These are phyloP conservation scores for Sylvicola cinctus DNA, from an alignment of 2,888 invertebrate species.

Conservation along the genomic window DNA sequence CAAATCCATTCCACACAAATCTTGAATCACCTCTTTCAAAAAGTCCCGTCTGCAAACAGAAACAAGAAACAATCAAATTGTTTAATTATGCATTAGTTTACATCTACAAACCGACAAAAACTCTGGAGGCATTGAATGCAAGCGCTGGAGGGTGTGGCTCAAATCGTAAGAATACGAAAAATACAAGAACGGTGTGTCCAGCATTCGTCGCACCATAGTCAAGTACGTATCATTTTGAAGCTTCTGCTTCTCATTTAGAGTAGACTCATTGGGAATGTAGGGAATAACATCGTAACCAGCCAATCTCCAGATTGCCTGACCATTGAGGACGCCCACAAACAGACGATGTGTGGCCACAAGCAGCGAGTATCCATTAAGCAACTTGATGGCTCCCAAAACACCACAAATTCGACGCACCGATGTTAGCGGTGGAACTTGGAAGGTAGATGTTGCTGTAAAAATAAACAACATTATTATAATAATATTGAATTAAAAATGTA, in stretches of 20 bases:
- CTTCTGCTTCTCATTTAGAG: slow-evolving; percentile 27
- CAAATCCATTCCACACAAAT: slow-evolving; percentile 84
- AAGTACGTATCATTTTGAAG: slow-evolving; percentile 68
- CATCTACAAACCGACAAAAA: slow-evolving; percentile 42
- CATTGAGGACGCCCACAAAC: slow-evolving; percentile 57
- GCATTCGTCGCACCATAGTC: slow-evolving; percentile 60
- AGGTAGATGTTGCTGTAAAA: slow-evolving; percentile 1
- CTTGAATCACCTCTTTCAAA: slow-evolving; percentile 63
- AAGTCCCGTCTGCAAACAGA: slow-evolving; percentile 39
- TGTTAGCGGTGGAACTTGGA: no score
- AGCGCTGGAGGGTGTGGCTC: slow-evolving; percentile 74
- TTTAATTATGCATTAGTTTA: no score
- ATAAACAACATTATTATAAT: no score
- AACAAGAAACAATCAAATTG: no score
- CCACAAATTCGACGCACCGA: no score
- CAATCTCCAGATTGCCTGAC: slow-evolving; percentile 58
- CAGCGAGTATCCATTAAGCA: slow-evolving; percentile 72
- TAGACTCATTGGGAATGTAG: slow-evolving; percentile 47
- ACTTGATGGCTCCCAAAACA: slow-evolving; percentile 63
- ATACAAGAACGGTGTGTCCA: slow-evolving; percentile 74
- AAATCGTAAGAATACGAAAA: slow-evolving; percentile 90
- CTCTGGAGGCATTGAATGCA: slow-evolving; percentile 65
- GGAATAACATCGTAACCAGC: slow-evolving; percentile 68
- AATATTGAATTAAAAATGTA: no score
- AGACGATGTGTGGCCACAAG: slow-evolving; percentile 72